Evolutionary conservation across 2,888 invertebrate genomes (phyloP).

Genomic region (Beris chalybata): DNA sequence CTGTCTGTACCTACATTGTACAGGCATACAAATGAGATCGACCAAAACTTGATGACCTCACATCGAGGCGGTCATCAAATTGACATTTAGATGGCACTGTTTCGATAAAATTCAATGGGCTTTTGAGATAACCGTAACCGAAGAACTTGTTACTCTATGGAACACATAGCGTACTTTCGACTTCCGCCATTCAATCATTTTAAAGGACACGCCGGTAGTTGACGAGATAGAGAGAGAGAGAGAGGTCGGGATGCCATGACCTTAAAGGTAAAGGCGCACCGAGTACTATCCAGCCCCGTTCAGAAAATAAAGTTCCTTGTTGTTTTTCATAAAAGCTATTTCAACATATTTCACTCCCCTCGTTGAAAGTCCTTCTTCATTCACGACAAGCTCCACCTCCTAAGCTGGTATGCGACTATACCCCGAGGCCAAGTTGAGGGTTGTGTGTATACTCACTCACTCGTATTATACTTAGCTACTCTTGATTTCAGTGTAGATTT

Average conservation of each 20-base stretch:
- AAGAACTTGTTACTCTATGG: conserved; percentile 1
- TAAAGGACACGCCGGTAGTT: conserved; percentile 9
- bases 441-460: conserved; percentile 4
- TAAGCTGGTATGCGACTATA: conserved; percentile 2
- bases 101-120: conserved; percentile 24
- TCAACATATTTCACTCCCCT: too few species aligned
- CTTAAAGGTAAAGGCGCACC: too few species aligned
- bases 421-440: conserved; percentile 28
- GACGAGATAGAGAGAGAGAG: neutral
- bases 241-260: neutral
- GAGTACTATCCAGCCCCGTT: too few species aligned
- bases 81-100: conserved; percentile 30
- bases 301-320: too few species aligned
- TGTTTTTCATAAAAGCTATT: too few species aligned
- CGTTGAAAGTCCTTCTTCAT: too few species aligned
- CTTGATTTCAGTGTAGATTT: too few species aligned
- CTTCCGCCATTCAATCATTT: conserved; percentile 17
- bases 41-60: conserved; percentile 21
- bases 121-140: conserved; percentile 15
- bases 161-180: neutral
- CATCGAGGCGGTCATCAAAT: conserved; percentile 25
- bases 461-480: too few species aligned
- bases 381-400: too few species aligned
- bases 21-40: neutral
- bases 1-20: too few species aligned